Conservation (phyloP, 2,888 invertebrate species). For the Osedax frankpressi region DNA sequence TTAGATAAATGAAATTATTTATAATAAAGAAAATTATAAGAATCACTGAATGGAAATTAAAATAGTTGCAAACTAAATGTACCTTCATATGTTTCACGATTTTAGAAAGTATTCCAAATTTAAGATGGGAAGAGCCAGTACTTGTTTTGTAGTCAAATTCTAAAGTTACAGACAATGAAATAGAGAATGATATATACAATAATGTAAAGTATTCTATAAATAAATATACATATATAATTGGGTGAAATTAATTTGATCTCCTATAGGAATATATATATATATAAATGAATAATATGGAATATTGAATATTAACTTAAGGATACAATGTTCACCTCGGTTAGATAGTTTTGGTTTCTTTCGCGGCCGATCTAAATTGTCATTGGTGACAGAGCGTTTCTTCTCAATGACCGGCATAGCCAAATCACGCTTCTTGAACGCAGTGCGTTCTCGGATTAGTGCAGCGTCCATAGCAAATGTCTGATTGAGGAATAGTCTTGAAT, state of each 20-base stretch:
- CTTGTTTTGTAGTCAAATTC: conserved; percentile 61
- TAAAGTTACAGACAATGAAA: neutral
- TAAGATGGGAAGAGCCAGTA: conserved; percentile 75
- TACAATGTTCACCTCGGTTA: no score
- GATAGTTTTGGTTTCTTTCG: neutral
- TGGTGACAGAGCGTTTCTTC: conserved; percentile 30
- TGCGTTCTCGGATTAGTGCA: conserved; percentile 74
- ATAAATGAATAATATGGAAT: no score
- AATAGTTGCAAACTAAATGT: no score
- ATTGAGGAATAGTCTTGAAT: no score
- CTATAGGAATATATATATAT: neutral
- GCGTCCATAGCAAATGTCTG: no score
- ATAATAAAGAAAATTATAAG: no score
- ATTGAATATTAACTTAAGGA: neutral
- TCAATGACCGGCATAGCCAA: conserved; percentile 60
- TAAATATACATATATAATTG: no score
- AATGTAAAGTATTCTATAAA: neutral
- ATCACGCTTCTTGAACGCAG: conserved; percentile 81
- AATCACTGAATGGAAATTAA: no score
- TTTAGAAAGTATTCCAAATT: conserved; percentile 83
- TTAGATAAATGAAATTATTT: no score
- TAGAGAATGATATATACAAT: no score
- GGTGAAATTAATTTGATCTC: neutral
- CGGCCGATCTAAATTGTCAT: neutral
- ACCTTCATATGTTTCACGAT: conserved; percentile 88